phyloP scores from a whole-genome alignment of 2,888 invertebrate species.

The Rhogogaster chlorosoma region DNA sequence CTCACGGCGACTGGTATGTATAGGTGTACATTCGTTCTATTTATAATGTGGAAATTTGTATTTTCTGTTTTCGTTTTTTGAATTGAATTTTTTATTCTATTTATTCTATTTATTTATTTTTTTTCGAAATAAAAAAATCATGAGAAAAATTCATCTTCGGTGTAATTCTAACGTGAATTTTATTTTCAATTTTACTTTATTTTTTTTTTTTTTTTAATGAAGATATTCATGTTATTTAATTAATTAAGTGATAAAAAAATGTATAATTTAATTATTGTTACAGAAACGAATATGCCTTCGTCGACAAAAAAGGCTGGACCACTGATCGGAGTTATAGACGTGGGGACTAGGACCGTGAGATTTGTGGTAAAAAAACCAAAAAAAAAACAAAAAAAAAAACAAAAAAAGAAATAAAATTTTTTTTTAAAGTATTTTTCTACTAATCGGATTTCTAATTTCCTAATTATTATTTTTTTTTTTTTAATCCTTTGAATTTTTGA shows the following conservation, averaged over 20 bases:
- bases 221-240: neutral
- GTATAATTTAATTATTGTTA: conserved; percentile 52
- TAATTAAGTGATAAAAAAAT: neutral
- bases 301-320: conserved; percentile 72
- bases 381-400: neutral
- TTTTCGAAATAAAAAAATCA: neutral
- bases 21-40: too few species aligned
- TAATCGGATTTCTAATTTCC: neutral
- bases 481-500: too few species aligned
- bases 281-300: conserved; percentile 68
- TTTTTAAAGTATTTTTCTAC: neutral
- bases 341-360: conserved; percentile 95
- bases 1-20: too few species aligned
- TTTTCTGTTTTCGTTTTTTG: neutral
- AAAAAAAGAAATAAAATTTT: neutral
- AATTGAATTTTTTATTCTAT: too few species aligned
- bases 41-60: too few species aligned
- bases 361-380: conserved; percentile 84
- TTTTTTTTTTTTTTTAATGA: too few species aligned
- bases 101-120: too few species aligned
- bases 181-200: too few species aligned
- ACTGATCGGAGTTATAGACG: conserved; percentile 95
- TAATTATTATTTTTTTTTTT: neutral
- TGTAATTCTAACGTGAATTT: too few species aligned
- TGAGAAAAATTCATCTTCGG: too few species aligned